Conservation (phyloP, 2,113 vertebrate genomes). For the Monopterus albus region DNA sequence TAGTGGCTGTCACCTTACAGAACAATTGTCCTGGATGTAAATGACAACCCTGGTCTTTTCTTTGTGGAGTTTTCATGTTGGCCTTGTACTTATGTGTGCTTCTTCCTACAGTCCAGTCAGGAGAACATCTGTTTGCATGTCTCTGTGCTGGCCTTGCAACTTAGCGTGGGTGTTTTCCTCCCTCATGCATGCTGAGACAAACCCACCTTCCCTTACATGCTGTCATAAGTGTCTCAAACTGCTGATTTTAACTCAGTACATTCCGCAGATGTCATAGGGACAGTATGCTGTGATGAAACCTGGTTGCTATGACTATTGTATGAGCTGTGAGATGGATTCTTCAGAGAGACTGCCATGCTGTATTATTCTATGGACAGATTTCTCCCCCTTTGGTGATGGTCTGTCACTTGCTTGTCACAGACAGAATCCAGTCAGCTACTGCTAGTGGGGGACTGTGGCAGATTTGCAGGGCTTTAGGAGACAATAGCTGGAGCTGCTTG, state of each 20-base stretch:
- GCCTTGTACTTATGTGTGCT: background rate
- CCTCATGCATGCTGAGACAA: background rate
- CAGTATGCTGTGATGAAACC: conserved; percentile 19
- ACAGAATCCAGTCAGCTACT: conserved; percentile 52
- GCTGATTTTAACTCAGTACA: conserved; percentile 12
- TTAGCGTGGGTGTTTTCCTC: background rate
- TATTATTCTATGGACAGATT: conserved; percentile 63
- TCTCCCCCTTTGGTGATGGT: conserved; percentile 44
- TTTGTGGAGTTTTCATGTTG: background rate
- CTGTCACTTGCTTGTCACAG: conserved; percentile 68
- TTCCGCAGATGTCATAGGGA: conserved; percentile 22
- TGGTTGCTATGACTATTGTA: conserved; percentile 26
- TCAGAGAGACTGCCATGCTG: conserved; percentile 51
- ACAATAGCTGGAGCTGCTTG: conserved; percentile 56
- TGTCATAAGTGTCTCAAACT: background rate
- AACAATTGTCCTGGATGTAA: background rate
- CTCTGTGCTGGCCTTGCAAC: background rate
- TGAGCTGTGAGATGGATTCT: conserved; percentile 31
- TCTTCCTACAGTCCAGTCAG: background rate
- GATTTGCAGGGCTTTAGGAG: conserved; percentile 68
- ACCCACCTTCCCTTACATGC: background rate
- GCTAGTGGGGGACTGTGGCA: conserved; percentile 52
- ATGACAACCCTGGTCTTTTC: background rate
- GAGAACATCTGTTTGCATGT: background rate
- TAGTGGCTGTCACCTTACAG: background rate